Evolutionary conservation across 2,113 vertebrate genomes (phyloP).

Genomic region (Aramus guarauna): DNA sequence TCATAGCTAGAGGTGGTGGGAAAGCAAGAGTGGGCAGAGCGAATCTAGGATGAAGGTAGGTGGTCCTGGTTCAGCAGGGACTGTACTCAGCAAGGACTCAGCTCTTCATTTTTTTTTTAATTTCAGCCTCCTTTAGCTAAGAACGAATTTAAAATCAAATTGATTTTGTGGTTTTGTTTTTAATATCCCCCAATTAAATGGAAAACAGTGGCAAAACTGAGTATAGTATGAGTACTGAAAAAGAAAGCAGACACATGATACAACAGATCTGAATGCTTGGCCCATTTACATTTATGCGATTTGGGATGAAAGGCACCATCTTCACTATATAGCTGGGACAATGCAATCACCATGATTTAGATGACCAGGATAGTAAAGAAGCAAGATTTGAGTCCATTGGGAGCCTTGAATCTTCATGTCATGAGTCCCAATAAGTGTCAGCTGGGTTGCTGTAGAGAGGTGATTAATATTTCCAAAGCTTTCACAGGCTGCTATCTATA

Average conservation of each 20-base stretch:
- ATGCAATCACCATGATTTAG: not conserved
- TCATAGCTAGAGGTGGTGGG: not conserved
- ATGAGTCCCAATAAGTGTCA: not conserved
- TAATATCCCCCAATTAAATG: not conserved
- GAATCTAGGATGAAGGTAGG: not conserved
- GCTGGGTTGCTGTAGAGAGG: not conserved
- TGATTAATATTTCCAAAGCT: not conserved
- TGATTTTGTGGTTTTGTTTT: not conserved
- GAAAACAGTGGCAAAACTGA: not conserved
- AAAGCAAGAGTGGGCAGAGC: not conserved
- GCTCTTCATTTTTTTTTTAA: not conserved
- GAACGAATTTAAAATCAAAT: not conserved
- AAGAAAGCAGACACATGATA: not conserved
- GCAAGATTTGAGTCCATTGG: not conserved
- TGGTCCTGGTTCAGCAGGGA: not conserved
- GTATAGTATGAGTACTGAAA: not conserved
- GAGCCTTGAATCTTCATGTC: not conserved
- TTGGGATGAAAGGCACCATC: not conserved
- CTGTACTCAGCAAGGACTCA: not conserved
- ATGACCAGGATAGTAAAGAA: not conserved
- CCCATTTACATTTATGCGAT: not conserved
- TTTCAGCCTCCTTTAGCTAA: not conserved
- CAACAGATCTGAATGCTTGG: not conserved
- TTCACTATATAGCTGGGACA: not conserved
- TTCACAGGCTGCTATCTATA: not conserved